Conservation (phyloP, 2,888 invertebrate genomes). For the Ametastegia equiseti region DNA sequence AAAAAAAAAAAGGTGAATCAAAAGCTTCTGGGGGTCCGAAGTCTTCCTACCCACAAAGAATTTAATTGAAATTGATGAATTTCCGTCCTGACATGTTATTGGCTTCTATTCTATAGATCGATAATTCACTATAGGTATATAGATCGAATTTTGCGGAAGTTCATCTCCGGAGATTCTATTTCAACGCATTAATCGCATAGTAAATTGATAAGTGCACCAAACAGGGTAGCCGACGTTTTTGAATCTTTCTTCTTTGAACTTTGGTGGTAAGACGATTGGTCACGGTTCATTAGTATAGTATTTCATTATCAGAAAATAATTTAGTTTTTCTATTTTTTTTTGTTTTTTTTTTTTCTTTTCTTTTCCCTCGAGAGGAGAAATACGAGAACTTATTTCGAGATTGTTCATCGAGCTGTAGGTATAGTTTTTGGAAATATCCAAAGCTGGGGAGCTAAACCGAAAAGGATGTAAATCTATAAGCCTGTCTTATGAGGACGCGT, state of each 20-base stretch:
- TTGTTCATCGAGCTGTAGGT: not conserved
- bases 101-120: slow-evolving; percentile 33
- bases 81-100: slow-evolving; percentile 20
- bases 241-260: slow-evolving; percentile 9
- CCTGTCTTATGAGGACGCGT: slow-evolving; percentile 25
- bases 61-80: slow-evolving; percentile 41
- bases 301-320: slow-evolving; percentile 4
- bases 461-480: slow-evolving; percentile 30
- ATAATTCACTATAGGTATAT: slow-evolving; percentile 4
- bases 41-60: not conserved
- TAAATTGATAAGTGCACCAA: slow-evolving; percentile 34
- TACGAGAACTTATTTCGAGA: not conserved
- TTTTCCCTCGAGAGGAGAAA: not conserved
- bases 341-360: not conserved
- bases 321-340: not conserved
- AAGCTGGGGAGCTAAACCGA: not conserved
- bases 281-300: not conserved
- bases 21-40: not conserved
- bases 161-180: not conserved
- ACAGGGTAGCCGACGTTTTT: not conserved
- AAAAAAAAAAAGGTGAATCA: not conserved
- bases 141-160: slow-evolving; percentile 39
- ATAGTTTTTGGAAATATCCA: not conserved
- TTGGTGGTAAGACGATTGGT: slow-evolving; percentile 15
- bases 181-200: slow-evolving; percentile 32